Evolutionary conservation across 1,140 invertebrate genomes (phyloP).

Genomic region (Belonocnema kinseyi): DNA sequence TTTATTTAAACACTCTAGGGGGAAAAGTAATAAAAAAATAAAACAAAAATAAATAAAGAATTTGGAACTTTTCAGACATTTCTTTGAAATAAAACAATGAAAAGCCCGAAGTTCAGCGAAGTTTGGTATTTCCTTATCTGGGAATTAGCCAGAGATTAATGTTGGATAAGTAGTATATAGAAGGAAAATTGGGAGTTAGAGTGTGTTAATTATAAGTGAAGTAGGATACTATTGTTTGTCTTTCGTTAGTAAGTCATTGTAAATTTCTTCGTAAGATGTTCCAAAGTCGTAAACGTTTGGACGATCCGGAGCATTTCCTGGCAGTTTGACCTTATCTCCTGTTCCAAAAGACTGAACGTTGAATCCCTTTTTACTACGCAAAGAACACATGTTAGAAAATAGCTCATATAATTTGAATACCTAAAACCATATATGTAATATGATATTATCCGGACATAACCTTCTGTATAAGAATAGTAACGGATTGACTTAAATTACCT

Average conservation of each 20-base stretch:
- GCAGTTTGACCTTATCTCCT: conserved; percentile 97
- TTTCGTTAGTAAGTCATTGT: conserved; percentile 93
- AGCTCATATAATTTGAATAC: too few species aligned
- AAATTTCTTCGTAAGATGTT: conserved; percentile 97
- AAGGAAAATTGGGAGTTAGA: not conserved
- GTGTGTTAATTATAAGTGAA: conserved; percentile 26
- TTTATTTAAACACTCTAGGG: not conserved
- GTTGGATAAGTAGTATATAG: not conserved
- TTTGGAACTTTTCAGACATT: not conserved
- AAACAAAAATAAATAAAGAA: not conserved
- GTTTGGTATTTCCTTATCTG: not conserved
- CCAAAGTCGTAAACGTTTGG: conserved; percentile 99
- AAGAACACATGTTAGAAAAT: conserved; percentile 34
- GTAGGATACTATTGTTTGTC: conserved; percentile 91
- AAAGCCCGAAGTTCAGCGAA: not conserved
- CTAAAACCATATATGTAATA: not conserved
- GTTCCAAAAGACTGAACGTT: conserved; percentile 98
- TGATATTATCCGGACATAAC: conserved; percentile 16
- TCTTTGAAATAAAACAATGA: not conserved
- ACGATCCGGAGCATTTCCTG: conserved; percentile 94
- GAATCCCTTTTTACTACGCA: conserved; percentile 93
- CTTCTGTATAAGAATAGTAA: conserved; percentile 21
- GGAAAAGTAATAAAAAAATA: not conserved
- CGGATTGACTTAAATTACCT: conserved; percentile 72
- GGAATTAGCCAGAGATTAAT: not conserved